These are phyloP conservation scores for Hirudinaria manillensis DNA, from an alignment of 2,888 invertebrate genomes.

Conservation along the genomic window DNA sequence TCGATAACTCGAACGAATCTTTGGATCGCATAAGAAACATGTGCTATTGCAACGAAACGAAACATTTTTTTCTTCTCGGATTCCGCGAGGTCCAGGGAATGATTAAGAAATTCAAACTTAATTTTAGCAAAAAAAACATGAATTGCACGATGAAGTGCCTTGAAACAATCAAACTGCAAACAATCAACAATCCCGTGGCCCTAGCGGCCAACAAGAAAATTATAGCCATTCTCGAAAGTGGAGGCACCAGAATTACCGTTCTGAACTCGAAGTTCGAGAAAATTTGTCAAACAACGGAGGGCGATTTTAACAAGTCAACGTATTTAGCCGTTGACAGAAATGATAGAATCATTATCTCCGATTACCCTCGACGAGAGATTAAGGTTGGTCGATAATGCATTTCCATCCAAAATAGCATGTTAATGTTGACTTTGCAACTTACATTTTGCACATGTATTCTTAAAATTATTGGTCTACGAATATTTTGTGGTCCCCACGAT, in stretches of 20 bases:
- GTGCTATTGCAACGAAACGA: conserved; percentile 1
- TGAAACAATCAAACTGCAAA: conserved; percentile 4
- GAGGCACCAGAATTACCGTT: background rate
- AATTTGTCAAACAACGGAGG: background rate
- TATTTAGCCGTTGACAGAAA: conserved; percentile 12
- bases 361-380: background rate
- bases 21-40: background rate
- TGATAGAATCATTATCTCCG: conserved; percentile 1
- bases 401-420: too few relatives aligned
- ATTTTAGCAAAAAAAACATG: background rate
- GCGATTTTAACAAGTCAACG: background rate
- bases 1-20: background rate
- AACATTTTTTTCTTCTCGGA: conserved; percentile 7
- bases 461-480: background rate
- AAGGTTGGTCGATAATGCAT: background rate
- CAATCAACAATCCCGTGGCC: background rate
- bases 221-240: background rate
- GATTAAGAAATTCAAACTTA: conserved; percentile 17
- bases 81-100: background rate
- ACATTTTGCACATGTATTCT: background rate
- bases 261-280: conserved; percentile 6
- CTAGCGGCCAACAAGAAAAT: background rate
- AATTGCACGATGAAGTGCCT: background rate
- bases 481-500: too few relatives aligned
- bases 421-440: background rate